These are phyloP conservation scores for Drusus annulatus DNA, from an alignment of 1,140 invertebrate species.

Conservation along the genomic window DNA sequence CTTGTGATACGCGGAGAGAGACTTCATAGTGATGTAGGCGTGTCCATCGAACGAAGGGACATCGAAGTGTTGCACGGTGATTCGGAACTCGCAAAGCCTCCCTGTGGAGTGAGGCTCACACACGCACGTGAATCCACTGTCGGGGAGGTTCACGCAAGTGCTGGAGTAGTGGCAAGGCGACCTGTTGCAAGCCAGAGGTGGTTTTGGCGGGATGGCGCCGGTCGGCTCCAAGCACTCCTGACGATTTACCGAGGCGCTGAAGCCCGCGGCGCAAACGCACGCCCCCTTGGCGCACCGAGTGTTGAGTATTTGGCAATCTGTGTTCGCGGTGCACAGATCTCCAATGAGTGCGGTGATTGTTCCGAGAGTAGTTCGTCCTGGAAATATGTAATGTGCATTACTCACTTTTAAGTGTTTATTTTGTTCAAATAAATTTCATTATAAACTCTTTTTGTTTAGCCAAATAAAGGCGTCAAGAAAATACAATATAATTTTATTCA, in stretches of 20 bases:
- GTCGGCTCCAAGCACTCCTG: constrained; percentile 73
- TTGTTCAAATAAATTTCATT: no score
- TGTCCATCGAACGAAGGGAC: constrained; percentile 82
- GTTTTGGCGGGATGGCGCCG: constrained; percentile 69
- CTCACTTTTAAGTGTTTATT: no score
- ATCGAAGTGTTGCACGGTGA: constrained; percentile 75
- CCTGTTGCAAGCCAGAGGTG: constrained; percentile 77
- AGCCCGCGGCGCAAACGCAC: constrained; percentile 80
- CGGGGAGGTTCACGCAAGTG: constrained; percentile 82
- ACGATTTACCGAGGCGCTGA: constrained; percentile 77
- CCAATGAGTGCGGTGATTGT: constrained; percentile 82
- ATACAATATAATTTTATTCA: no score
- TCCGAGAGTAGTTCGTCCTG: constrained; percentile 74
- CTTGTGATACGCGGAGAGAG: constrained; percentile 87
- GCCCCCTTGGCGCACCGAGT: constrained; percentile 80
- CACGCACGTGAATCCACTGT: constrained; percentile 82
- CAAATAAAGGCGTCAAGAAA: no score
- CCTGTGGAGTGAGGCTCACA: constrained; percentile 83
- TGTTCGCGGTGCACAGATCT: constrained; percentile 80
- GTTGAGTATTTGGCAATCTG: constrained; percentile 80
- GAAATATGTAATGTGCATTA: neutral
- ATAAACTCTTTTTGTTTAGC: no score
- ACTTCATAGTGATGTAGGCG: constrained; percentile 80
- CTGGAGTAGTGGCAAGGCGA: constrained; percentile 85
- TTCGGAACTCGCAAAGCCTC: constrained; percentile 75